Conservation (phyloP, 2,888 invertebrate genomes). For the Microplitis deprimator region DNA sequence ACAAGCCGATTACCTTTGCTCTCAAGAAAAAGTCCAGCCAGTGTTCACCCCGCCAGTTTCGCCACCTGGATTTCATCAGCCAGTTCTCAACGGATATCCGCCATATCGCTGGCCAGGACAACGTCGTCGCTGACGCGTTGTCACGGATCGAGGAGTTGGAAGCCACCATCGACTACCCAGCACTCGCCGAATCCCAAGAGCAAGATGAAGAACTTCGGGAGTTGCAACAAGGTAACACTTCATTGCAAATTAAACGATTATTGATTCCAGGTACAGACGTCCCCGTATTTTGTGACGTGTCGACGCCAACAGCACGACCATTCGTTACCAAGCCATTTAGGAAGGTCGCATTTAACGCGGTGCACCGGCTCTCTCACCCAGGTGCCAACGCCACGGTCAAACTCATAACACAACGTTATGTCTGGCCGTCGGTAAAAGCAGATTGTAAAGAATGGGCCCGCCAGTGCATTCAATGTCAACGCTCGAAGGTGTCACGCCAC, state of each 20-base stretch:
- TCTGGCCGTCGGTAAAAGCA: constrained; percentile 64
- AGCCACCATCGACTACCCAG: background rate
- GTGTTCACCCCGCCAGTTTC: constrained; percentile 37
- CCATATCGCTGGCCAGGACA: constrained; percentile 38
- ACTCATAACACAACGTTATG: constrained; percentile 61
- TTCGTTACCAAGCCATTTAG: constrained; percentile 46
- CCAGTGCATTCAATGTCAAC: constrained; percentile 27
- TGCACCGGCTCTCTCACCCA: constrained; percentile 57
- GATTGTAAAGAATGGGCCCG: constrained; percentile 60
- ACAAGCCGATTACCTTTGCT: constrained; percentile 43
- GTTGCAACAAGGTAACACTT: background rate
- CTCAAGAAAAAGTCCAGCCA: constrained; percentile 31
- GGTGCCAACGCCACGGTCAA: constrained; percentile 52
- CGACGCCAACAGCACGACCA: constrained; percentile 38
- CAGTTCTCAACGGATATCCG: constrained; percentile 40
- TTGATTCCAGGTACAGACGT: background rate
- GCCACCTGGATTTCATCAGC: constrained; percentile 43
- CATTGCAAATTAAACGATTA: background rate
- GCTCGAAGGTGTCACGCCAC: constrained; percentile 41
- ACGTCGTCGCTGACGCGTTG: constrained; percentile 41
- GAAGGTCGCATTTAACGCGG: constrained; percentile 40
- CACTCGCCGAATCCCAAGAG: constrained; percentile 8
- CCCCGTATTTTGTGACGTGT: constrained; percentile 40
- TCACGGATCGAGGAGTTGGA: constrained; percentile 27
- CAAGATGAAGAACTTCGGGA: constrained; percentile 16